Evolutionary conservation across 1,140 invertebrate species (phyloP).

Genomic region (Trichogramma pretiosum): DNA sequence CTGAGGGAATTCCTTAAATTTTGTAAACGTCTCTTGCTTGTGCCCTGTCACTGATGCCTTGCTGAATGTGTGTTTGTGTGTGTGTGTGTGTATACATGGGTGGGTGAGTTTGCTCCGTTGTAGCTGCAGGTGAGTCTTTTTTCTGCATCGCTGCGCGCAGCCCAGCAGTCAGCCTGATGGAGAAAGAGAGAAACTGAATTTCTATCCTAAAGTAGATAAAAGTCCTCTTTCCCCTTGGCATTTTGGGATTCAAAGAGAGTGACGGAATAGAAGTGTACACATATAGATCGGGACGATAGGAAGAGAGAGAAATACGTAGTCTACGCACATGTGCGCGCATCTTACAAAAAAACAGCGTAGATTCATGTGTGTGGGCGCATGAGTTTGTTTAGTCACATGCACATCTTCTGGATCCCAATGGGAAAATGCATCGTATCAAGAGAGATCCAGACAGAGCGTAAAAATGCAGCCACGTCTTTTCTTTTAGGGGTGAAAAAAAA

Average conservation of each 20-base stretch:
- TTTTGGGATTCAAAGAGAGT: slow-evolving; percentile 17
- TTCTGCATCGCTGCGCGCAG: slow-evolving; percentile 5
- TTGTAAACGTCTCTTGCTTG: slow-evolving; percentile 18
- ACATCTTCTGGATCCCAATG: slow-evolving; percentile 8
- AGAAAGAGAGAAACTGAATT: slow-evolving; percentile 1
- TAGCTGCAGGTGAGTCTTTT: neutral
- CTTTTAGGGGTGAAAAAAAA: too few species aligned
- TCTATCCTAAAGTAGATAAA: slow-evolving; percentile 15
- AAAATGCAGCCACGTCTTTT: too few species aligned
- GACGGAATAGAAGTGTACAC: slow-evolving; percentile 6
- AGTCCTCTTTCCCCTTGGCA: neutral
- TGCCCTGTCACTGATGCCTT: too few species aligned
- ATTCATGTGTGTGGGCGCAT: too few species aligned
- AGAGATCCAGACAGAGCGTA: neutral
- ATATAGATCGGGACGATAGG: too few species aligned
- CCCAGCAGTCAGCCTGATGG: neutral
- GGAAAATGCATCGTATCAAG: slow-evolving; percentile 3
- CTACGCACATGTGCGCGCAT: neutral
- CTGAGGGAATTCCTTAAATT: slow-evolving; percentile 18
- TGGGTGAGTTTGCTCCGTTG: too few species aligned
- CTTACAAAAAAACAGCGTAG: too few species aligned
- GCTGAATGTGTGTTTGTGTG: neutral
- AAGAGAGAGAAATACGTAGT: too few species aligned
- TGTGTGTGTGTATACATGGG: too few species aligned
- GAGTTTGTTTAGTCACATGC: too few species aligned